phyloP scores from a whole-genome alignment of 2,888 invertebrate species.

The Brachyptera putata region DNA sequence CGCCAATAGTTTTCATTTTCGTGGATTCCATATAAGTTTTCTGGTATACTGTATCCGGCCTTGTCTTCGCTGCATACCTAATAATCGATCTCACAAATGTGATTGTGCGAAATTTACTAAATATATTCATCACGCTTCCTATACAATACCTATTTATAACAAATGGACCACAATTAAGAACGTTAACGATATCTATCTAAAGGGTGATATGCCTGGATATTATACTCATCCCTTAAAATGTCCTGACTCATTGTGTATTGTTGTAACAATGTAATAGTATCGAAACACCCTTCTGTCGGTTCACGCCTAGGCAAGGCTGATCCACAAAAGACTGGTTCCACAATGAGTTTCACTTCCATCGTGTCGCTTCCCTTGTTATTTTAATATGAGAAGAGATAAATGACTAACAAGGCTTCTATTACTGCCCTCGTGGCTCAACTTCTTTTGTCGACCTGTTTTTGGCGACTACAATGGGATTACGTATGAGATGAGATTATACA shows the following conservation, averaged over 20 bases:
- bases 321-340: neutral
- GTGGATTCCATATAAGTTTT: too few relatives aligned
- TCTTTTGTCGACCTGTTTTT: neutral
- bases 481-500: neutral
- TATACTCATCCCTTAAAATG: slow-evolving; percentile 14
- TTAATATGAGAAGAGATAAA: slow-evolving; percentile 9
- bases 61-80: too few relatives aligned
- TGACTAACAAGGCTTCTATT: slow-evolving; percentile 13
- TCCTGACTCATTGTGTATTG: slow-evolving; percentile 12
- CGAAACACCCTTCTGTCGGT: too few relatives aligned
- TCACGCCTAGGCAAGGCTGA: neutral
- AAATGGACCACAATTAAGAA: too few relatives aligned
- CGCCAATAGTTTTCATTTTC: too few relatives aligned
- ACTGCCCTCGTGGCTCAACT: neutral
- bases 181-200: too few relatives aligned
- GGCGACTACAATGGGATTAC: neutral
- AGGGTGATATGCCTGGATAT: too few relatives aligned
- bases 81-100: too few relatives aligned
- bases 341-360: neutral
- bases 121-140: too few relatives aligned
- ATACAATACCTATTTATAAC: too few relatives aligned
- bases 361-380: slow-evolving; percentile 17
- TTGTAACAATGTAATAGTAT: neutral
- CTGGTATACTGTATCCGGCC: too few relatives aligned
- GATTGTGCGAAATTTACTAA: too few relatives aligned